These are phyloP conservation scores for Hyppa rectilinea DNA, from an alignment of 2,888 invertebrate species.

Conservation along the genomic window DNA sequence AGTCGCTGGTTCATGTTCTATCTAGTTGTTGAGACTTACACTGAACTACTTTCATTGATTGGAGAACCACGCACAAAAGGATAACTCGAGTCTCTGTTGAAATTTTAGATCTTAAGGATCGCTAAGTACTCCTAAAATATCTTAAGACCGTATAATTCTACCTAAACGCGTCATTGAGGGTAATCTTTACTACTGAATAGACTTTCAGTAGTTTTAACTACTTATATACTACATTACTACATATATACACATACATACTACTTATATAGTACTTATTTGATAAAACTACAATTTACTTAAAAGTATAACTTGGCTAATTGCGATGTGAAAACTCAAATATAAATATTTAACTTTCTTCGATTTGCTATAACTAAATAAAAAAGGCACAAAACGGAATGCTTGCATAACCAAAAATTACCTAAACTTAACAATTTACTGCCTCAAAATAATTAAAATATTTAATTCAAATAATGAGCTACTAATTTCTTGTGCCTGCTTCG, in stretches of 20 bases:
- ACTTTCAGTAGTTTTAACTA: background rate
- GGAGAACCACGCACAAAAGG: conserved; percentile 37
- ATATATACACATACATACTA: too few species aligned
- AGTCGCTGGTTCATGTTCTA: conserved; percentile 15
- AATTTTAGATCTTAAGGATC: conserved; percentile 36
- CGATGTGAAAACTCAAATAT: conserved; percentile 4
- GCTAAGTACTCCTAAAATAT: conserved; percentile 18
- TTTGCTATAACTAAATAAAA: conserved; percentile 46
- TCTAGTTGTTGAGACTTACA: conserved; percentile 34
- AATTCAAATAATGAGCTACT: background rate
- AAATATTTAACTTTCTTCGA: background rate
- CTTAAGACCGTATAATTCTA: background rate
- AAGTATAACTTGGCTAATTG: background rate
- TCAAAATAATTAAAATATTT: conserved; percentile 1
- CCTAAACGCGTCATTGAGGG: background rate
- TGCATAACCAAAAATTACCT: conserved; percentile 20
- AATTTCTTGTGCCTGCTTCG: background rate
- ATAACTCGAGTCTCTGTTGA: conserved; percentile 29
- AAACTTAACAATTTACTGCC: conserved; percentile 18
- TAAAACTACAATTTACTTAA: background rate
- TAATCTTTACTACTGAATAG: background rate
- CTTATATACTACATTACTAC: too few species aligned
- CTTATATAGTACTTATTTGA: background rate
- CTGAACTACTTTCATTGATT: conserved; percentile 47
- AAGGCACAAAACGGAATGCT: conserved; percentile 67